Evolutionary conservation across 1,140 invertebrate genomes (phyloP), one percentile per base, ranked within the genome.

Genomic region (Ditylenchus dipsaci): DNA sequence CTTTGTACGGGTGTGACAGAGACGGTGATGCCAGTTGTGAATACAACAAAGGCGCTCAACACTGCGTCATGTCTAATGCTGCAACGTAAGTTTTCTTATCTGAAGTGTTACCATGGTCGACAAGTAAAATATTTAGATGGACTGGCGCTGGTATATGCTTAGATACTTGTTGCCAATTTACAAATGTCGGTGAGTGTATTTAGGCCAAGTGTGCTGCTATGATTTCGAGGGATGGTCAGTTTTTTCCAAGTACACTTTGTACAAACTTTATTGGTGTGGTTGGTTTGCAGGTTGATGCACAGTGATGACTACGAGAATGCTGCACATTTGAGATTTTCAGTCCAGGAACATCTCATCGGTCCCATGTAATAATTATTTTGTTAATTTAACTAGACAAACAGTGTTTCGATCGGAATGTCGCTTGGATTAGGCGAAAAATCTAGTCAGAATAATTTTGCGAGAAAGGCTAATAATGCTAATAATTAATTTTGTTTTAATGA

Each of bases 161-260:
- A 38, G 3, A 5, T 11, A 38, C n/a, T 23, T 30, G 47, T 61
- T 45, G 38, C 26, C 33, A 38, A 38, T 11, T 38, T 5, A 38
- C 3, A 5, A 38, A 38, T 38, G 33, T 38, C 11, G n/a, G n/a
- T n/a, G n/a, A n/a, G 3, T 38, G 3, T 38, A 5, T 38, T 38
- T 38, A 38, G 93, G 93, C 64, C 94, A 97, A 81, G 92, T 95
- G 79, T 97, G 94, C 77, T 97, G 94, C 78, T 97, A 97, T 79
- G 91, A 95, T 81, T 90, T 90, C 78, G 90, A 93, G 75, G 88
- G 89, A 1, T 91, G 89, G 83, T 38, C 3, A 38, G 33, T 11
- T 5, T 38, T 38, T 38, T 38, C 33, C 11, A 38, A 38, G 33
- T 38, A 11, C n/a, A 11, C 33, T 38, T 11, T 5, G 11, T 38